Conservation (phyloP, 35 echinoderm and acorn worm genomes). For the Apostichopus californicus region DNA sequence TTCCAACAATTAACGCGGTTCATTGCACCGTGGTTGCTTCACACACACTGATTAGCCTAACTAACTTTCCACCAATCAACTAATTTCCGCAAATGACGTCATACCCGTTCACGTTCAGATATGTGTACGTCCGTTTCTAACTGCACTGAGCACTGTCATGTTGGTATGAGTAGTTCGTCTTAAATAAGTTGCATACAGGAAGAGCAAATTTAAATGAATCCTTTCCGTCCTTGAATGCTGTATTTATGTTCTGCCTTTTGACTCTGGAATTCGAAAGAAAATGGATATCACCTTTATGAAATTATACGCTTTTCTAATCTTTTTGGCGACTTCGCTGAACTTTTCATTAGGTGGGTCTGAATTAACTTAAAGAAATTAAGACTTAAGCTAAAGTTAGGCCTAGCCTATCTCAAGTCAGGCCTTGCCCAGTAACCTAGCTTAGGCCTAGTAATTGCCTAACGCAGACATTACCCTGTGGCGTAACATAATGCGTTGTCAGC, state of each 20-base stretch:
- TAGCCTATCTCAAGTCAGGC: background rate
- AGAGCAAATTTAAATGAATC: background rate
- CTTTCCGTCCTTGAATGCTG: conserved; percentile 16
- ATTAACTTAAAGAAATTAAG: background rate
- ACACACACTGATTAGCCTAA: background rate
- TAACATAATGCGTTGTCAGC: too few species aligned
- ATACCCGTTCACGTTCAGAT: background rate
- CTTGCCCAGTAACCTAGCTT: background rate
- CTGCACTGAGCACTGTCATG: background rate
- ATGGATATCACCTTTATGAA: background rate
- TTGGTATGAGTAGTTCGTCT: background rate
- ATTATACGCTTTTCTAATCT: background rate
- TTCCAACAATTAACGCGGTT: too few species aligned
- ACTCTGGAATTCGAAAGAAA: background rate
- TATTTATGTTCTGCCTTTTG: background rate
- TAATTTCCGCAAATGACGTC: conserved; percentile 15
- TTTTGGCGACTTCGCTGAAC: background rate
- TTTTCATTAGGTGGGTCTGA: background rate
- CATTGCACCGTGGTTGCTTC: too few species aligned
- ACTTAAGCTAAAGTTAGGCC: background rate
- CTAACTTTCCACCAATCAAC: conserved; percentile 23
- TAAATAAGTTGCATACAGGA: too few species aligned
- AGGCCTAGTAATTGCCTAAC: too few species aligned
- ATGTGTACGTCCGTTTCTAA: background rate
- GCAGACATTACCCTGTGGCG: too few species aligned